A percentile compares a stretch with the other conserved stretches of the same genome.
Evolutionary conservation across 2,797 vertebrate genomes (phyloP).

Genomic region (Linurgus olivaceus): DNA sequence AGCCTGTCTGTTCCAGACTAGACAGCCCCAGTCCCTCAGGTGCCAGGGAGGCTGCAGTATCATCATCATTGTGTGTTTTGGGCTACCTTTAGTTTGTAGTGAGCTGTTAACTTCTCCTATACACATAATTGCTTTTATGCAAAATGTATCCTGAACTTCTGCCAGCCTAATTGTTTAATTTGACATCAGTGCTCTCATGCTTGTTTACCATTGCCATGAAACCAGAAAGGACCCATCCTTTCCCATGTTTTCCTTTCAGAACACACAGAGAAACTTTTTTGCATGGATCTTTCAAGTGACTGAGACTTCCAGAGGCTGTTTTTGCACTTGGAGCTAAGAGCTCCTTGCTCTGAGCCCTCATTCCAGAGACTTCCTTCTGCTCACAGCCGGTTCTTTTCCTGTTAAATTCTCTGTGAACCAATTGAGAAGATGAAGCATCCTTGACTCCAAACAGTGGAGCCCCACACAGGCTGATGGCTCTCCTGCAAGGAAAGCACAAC

Average conservation of each 20-base stretch:
- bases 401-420: background rate
- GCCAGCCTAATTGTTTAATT: background rate
- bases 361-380: background rate
- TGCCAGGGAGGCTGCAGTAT: background rate
- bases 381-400: background rate
- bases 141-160: background rate
- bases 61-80: fast-evolving
- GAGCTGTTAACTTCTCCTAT: background rate
- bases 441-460: background rate
- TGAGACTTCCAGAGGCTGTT: background rate
- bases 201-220: background rate
- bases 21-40: background rate
- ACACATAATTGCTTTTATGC: background rate
- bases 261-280: background rate
- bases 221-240: background rate
- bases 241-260: background rate
- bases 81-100: background rate
- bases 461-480: background rate
- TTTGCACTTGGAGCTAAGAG: background rate
- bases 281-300: background rate
- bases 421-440: background rate
- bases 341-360: background rate
- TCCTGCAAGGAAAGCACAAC: background rate
- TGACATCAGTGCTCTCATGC: fast-evolving
- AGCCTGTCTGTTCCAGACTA: background rate